A percentile compares a stretch with the other conserved stretches of the same genome.
Evolutionary conservation across 2,888 invertebrate genomes (phyloP).

Genomic region (Teinopalpus imperialis): DNA sequence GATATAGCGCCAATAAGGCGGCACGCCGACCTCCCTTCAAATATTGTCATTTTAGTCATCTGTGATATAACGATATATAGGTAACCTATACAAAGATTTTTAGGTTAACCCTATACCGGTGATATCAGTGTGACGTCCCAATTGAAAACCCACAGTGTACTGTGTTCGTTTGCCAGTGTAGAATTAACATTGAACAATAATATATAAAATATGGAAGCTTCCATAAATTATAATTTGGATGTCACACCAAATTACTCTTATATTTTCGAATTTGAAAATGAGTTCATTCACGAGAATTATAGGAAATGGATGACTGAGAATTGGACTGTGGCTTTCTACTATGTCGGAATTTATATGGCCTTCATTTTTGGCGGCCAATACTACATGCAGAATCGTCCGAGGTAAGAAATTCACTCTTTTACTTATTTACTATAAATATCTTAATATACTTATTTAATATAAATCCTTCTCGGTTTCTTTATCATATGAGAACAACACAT

Average conservation of each 20-base stretch:
- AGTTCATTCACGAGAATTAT: slow-evolving; percentile 94
- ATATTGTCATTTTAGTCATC: slow-evolving; percentile 68
- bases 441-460: too few relatives aligned
- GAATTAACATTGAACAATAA: slow-evolving; percentile 36
- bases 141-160: slow-evolving; percentile 37
- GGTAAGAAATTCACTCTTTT: slow-evolving; percentile 66
- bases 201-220: slow-evolving; percentile 56
- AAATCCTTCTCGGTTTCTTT: too few relatives aligned
- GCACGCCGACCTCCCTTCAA: slow-evolving; percentile 56
- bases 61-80: slow-evolving; percentile 71
- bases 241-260: slow-evolving; percentile 94
- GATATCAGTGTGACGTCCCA: slow-evolving; percentile 62
- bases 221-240: slow-evolving; percentile 74
- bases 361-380: slow-evolving; percentile 96
- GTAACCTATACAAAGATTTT: slow-evolving; percentile 58
- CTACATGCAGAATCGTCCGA: slow-evolving; percentile 95
- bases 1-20: slow-evolving; percentile 51
- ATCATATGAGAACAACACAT: too few relatives aligned
- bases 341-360: slow-evolving; percentile 94
- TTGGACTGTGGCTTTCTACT: slow-evolving; percentile 97
- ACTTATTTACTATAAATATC: too few relatives aligned
- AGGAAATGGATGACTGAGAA: slow-evolving; percentile 97
- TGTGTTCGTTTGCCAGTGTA: slow-evolving; percentile 46
- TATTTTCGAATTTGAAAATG: slow-evolving; percentile 96
- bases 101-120: slow-evolving; percentile 71